A percentile compares a stretch with the other conserved stretches of the same genome.
These are phyloP conservation scores for Melipona beecheii DNA, from an alignment of 2,888 invertebrate species.

Conservation along the genomic window DNA sequence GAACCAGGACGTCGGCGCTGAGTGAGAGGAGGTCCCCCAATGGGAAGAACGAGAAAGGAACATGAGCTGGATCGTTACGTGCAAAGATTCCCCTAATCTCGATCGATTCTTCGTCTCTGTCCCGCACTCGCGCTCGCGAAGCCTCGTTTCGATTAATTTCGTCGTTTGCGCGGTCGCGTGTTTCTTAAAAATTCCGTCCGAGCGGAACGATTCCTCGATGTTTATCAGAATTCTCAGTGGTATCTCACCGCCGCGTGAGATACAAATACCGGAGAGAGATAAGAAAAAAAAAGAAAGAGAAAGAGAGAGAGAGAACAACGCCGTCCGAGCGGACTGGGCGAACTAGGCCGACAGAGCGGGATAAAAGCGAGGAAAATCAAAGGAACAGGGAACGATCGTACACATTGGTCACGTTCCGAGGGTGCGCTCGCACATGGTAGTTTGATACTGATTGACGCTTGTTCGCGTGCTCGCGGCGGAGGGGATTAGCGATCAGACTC, in stretches of 20 bases:
- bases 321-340: not conserved
- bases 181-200: conserved; percentile 9
- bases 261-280: no score
- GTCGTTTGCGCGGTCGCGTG: conserved; percentile 5
- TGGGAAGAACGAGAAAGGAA: conserved; percentile 23
- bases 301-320: not conserved
- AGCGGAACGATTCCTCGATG: not conserved
- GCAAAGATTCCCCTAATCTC: not conserved
- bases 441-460: conserved; percentile 80
- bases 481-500: conserved; percentile 66
- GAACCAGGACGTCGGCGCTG: conserved; percentile 23
- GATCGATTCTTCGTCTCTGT: not conserved
- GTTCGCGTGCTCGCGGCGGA: conserved; percentile 70
- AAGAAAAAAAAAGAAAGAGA: not conserved
- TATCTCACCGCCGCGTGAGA: no score
- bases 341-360: not conserved
- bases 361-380: conserved; percentile 24
- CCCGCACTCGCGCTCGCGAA: not conserved
- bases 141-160: conserved; percentile 29
- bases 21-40: conserved; percentile 3
- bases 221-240: not conserved
- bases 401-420: conserved; percentile 58
- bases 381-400: conserved; percentile 25
- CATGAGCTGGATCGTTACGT: conserved; percentile 32
- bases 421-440: conserved; percentile 58